These are phyloP conservation scores for Meliscaeva auricollis DNA, from an alignment of 2,888 invertebrate species.

Conservation along the genomic window DNA sequence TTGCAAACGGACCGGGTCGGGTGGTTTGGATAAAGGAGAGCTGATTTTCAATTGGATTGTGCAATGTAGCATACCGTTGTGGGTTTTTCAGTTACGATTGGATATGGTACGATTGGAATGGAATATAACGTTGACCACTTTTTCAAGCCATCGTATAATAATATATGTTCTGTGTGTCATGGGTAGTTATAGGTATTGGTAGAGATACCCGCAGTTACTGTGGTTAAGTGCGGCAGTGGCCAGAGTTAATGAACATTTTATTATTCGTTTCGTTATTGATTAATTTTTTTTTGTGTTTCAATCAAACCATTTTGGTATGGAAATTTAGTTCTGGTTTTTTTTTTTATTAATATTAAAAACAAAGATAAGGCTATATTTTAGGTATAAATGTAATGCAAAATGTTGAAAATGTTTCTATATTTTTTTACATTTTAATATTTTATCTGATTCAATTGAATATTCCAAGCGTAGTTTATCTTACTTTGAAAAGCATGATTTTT, in stretches of 20 bases:
- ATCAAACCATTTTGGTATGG: background rate
- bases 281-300: slow-evolving; percentile 17
- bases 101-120: slow-evolving; percentile 16
- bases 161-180: background rate
- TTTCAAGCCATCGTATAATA: background rate
- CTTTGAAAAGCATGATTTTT: background rate
- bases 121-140: slow-evolving; percentile 10
- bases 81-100: slow-evolving; percentile 26
- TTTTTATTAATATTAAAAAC: background rate
- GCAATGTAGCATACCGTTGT: slow-evolving; percentile 46
- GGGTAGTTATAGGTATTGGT: too few relatives aligned
- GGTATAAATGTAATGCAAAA: too few relatives aligned
- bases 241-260: slow-evolving; percentile 54
- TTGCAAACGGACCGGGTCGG: too few relatives aligned
- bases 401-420: background rate
- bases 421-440: background rate
- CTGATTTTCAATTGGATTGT: slow-evolving; percentile 52
- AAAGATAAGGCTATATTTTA: background rate
- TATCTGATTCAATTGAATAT: slow-evolving; percentile 28
- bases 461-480: slow-evolving; percentile 8
- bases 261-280: slow-evolving; percentile 48
- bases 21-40: background rate
- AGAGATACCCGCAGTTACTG: background rate
- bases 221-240: background rate
- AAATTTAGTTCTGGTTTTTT: background rate